These are phyloP conservation scores for Formica exsecta DNA, from an alignment of 1,140 invertebrate genomes.

Conservation along the genomic window DNA sequence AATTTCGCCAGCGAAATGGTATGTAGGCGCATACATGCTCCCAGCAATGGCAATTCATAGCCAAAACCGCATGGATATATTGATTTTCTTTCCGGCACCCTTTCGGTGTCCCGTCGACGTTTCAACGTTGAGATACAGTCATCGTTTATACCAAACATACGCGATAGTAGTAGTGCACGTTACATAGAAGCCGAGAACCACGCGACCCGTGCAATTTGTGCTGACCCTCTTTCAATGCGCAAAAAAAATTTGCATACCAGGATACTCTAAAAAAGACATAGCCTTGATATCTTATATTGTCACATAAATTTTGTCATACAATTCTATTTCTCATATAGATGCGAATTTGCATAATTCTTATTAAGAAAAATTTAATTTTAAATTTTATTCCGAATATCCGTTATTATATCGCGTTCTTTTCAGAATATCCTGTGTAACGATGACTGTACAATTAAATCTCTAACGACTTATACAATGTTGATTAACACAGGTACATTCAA, in stretches of 20 bases:
- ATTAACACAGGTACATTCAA: constrained; percentile 59
- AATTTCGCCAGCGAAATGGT: constrained; percentile 35
- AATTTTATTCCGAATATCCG: not conserved
- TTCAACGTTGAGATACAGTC: constrained; percentile 43
- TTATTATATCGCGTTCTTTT: not conserved
- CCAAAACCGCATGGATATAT: constrained; percentile 54
- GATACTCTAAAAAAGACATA: not conserved
- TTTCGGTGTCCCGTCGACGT: constrained; percentile 8
- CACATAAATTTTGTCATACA: too few relatives aligned
- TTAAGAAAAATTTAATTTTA: not conserved
- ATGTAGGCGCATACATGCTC: constrained; percentile 13
- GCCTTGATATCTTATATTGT: constrained; percentile 7
- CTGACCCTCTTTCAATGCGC: not conserved
- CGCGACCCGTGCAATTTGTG: not conserved
- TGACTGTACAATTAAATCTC: constrained; percentile 42
- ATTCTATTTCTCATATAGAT: too few relatives aligned
- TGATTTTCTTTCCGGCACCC: constrained; percentile 50
- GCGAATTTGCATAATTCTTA: not conserved
- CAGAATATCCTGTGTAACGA: constrained; percentile 23
- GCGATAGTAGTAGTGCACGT: not conserved
- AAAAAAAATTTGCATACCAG: not conserved
- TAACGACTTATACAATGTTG: constrained; percentile 37
- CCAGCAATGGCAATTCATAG: constrained; percentile 23
- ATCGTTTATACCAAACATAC: constrained; percentile 10
- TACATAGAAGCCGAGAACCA: constrained; percentile 2